Conservation (phyloP, 1,140 invertebrate species). For the Heliconius himera region DNA sequence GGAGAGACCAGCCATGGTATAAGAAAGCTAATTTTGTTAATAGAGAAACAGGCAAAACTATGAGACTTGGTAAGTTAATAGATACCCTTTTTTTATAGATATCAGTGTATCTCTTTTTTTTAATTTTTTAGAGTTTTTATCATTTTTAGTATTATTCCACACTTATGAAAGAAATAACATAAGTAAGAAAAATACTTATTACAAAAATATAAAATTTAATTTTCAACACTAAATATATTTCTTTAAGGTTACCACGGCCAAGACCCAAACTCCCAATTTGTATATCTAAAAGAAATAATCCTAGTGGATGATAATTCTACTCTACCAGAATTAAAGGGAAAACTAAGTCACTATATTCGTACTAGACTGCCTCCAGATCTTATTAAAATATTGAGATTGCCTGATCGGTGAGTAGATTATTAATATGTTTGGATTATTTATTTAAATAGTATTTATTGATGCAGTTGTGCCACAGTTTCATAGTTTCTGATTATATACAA, state of each 20-base stretch:
- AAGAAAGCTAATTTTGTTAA: constrained; percentile 57
- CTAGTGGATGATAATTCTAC: constrained; percentile 95
- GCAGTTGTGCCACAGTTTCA: no score
- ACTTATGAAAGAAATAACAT: no score
- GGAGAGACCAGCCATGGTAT: constrained; percentile 71
- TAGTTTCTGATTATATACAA: no score
- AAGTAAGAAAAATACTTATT: no score
- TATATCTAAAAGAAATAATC: constrained; percentile 89
- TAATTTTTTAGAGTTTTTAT: not conserved
- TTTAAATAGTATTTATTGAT: not conserved
- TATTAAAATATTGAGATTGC: constrained; percentile 89
- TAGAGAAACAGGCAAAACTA: constrained; percentile 51
- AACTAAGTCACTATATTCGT: constrained; percentile 89
- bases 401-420: constrained; percentile 82
- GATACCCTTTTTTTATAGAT: not conserved
- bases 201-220: not conserved
- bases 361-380: constrained; percentile 84
- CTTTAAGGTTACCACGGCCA: constrained; percentile 66
- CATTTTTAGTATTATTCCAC: not conserved
- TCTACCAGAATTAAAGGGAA: constrained; percentile 87
- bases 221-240: not conserved
- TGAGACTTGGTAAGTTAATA: constrained; percentile 53
- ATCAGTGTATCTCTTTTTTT: not conserved
- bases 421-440: not conserved
- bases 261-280: constrained; percentile 57